Conservation (phyloP, 1,140 invertebrate genomes). For the Hycleus cichorii region DNA sequence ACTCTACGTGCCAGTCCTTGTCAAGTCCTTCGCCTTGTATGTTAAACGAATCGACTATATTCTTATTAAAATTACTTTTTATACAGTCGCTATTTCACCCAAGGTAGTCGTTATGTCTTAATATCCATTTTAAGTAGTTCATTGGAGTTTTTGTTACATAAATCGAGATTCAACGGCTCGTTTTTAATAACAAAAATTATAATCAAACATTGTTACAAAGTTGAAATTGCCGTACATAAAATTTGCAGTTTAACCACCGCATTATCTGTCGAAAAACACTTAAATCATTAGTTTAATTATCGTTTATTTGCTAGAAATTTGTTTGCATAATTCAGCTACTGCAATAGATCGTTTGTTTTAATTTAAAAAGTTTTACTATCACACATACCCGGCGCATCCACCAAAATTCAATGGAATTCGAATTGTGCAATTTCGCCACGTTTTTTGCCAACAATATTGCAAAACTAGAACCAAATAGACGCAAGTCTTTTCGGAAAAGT, state of each 20-base stretch:
- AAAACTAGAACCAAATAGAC: too few species aligned
- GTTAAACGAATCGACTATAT: background rate
- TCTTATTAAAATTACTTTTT: slow-evolving; percentile 13
- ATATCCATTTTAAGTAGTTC: slow-evolving; percentile 12
- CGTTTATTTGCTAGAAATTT: too few species aligned
- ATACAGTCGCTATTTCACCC: slow-evolving; percentile 12
- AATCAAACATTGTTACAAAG: background rate
- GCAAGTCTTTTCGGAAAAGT: background rate
- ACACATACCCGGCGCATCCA: background rate
- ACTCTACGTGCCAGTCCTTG: too few species aligned
- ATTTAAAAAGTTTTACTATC: too few species aligned
- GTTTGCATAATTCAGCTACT: too few species aligned
- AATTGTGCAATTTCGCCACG: background rate
- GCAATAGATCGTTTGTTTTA: too few species aligned
- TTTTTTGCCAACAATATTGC: too few species aligned
- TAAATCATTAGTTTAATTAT: too few species aligned
- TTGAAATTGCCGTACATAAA: too few species aligned
- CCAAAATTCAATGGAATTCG: background rate
- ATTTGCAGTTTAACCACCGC: too few species aligned
- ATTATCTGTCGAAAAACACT: too few species aligned
- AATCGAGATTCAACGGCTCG: slow-evolving; percentile 1
- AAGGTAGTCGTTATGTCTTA: slow-evolving; percentile 11
- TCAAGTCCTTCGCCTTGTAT: too few species aligned
- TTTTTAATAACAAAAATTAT: slow-evolving; percentile 3
- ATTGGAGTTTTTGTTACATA: slow-evolving; percentile 3